These are phyloP conservation scores for Platysternon megacephalum DNA, from an alignment of 2,113 vertebrate genomes.

Conservation along the genomic window DNA sequence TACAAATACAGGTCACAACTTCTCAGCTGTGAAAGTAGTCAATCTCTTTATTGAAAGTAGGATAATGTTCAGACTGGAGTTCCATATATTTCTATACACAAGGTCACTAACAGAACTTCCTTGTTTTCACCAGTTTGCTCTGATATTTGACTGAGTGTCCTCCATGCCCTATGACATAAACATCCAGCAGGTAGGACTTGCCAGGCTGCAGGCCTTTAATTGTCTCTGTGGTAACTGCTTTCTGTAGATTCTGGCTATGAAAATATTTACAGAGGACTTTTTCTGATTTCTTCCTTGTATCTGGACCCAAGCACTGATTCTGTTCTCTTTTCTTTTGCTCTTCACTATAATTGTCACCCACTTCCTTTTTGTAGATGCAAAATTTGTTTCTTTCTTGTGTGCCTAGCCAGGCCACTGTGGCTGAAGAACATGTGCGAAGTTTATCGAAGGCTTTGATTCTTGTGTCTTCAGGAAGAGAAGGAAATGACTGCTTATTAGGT, in stretches of 20 bases:
- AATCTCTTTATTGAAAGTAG: constrained; percentile 84
- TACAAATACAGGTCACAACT: constrained; percentile 84
- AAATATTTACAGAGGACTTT: constrained; percentile 99
- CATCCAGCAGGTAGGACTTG: constrained; percentile 95
- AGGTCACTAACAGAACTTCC: constrained; percentile 92
- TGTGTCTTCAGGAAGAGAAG: constrained; percentile 93
- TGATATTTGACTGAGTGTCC: constrained; percentile 97
- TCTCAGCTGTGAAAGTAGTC: constrained; percentile 87
- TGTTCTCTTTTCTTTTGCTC: constrained; percentile 91
- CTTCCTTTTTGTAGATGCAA: constrained; percentile 95
- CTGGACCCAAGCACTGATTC: constrained; percentile 94
- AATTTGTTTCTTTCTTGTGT: constrained; percentile 97
- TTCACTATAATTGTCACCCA: constrained; percentile 86
- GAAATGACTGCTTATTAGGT: constrained; percentile 92
- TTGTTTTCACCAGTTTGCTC: constrained; percentile 98
- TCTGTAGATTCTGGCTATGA: constrained; percentile 95
- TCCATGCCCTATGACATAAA: constrained; percentile 94
- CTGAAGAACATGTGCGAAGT: constrained; percentile 93
- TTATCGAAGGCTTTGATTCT: constrained; percentile 97
- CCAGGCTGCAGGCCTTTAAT: constrained; percentile 90
- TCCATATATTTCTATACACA: constrained; percentile 77
- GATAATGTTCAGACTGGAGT: constrained; percentile 80
- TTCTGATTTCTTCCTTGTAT: constrained; percentile 91
- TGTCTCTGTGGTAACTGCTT: constrained; percentile 97
- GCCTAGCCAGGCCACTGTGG: constrained; percentile 95